phyloP scores from a whole-genome alignment of 1,140 invertebrate genomes.

The Pseudomyrmex gracilis region DNA sequence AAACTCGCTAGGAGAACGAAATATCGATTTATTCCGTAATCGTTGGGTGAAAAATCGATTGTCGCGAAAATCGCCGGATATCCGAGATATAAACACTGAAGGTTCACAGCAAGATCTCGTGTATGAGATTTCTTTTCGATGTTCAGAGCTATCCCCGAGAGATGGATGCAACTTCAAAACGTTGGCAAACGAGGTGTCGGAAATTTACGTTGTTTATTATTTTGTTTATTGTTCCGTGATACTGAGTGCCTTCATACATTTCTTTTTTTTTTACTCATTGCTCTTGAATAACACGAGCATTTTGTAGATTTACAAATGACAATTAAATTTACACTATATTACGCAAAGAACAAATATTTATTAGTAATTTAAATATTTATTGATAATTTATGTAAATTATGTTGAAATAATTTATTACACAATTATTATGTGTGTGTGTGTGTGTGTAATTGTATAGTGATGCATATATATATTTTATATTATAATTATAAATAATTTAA shows the following conservation, averaged over 20 bases:
- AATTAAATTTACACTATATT: slow-evolving; percentile 1
- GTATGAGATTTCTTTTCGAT: neutral
- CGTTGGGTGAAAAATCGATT: slow-evolving; percentile 39
- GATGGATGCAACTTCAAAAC: slow-evolving; percentile 23
- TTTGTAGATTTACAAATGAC: slow-evolving; percentile 24
- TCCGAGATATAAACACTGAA: slow-evolving; percentile 10
- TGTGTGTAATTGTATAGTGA: neutral
- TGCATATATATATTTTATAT: neutral
- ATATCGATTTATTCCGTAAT: neutral
- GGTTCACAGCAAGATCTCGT: neutral
- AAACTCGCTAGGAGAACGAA: slow-evolving; percentile 15
- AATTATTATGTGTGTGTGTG: slow-evolving; percentile 26
- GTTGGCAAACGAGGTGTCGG: slow-evolving; percentile 24
- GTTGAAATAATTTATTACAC: slow-evolving; percentile 34
- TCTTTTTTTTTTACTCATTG: neutral
- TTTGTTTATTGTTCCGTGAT: slow-evolving; percentile 42
- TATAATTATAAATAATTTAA: slow-evolving; percentile 39
- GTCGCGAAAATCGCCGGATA: neutral
- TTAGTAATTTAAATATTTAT: neutral
- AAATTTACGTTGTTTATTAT: slow-evolving; percentile 27
- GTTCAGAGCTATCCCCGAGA: slow-evolving; percentile 4
- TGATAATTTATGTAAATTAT: slow-evolving; percentile 34
- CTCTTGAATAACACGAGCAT: neutral
- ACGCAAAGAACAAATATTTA: neutral
- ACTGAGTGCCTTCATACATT: slow-evolving; percentile 39